Evolutionary conservation across 2,113 vertebrate species (phyloP), one percentile per base, ranked within the genome.

Genomic region (Dromas ardeola): DNA sequence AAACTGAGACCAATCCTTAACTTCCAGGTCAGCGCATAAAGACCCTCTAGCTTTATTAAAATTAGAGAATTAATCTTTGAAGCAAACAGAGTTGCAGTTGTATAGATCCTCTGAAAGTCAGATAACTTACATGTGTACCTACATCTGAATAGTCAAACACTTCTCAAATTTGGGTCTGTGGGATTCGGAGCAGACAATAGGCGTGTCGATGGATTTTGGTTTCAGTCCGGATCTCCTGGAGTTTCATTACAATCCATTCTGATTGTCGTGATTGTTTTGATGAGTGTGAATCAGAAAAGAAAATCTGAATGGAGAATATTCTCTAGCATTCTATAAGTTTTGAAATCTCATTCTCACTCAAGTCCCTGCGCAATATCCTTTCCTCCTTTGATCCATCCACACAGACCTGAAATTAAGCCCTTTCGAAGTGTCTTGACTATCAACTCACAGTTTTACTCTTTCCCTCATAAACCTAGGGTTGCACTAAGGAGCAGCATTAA

Each of bases 1-100:
- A 98, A 70, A 88, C 93, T 23, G 97, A 97, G 88, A 96, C 96
- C 65, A 97, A 74, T 90, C 82, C 97, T 23, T 98, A 95, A 98
- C 76, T 34, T 15, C 91, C 97, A 98, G 98, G 98, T 98, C 93
- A 98, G 97, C 92, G 16, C 53, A 86, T 58, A 82, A 81, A 86
- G 79, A 88, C 34, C 47, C 55, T 86, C n/a, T 36, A 91, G 87
- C 62, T 85, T 93, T 82, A 42, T 59, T 93, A 58, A 91, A 93
- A 73, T 43, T 43, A 63, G 58, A 94, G 55, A 66, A 80, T 38
- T 58, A 80, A 78, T 62, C 66, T 87, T 73, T 55, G 38, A 81
- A 91, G 86, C 53, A 45, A 82, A 73, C 11, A 43, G 76, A 90
- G 16, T 56, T 86, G 67, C 59, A 80, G 59, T 56, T 43, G n/a